A percentile compares a stretch with the other conserved stretches of the same genome.
These are phyloP conservation scores for Sycobia sp. DNA, from an alignment of 1,140 invertebrate genomes.

Conservation along the genomic window DNA sequence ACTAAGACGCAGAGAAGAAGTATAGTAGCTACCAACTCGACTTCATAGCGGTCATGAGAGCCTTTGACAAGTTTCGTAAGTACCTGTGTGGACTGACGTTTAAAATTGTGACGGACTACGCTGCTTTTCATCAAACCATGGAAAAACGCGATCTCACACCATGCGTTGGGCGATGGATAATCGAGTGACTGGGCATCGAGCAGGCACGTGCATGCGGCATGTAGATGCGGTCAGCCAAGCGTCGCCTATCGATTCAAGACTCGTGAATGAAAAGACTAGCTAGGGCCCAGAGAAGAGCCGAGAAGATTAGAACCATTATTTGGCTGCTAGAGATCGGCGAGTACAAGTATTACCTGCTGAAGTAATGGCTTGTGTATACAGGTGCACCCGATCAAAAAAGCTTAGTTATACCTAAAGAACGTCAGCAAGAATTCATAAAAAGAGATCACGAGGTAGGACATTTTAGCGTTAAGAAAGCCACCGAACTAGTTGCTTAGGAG, in stretches of 20 bases:
- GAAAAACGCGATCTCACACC: constrained; percentile 40
- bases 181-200: constrained; percentile 41
- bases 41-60: too few species aligned
- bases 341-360: constrained; percentile 15
- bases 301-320: constrained; percentile 6
- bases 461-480: not conserved
- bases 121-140: constrained; percentile 46
- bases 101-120: constrained; percentile 49
- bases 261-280: not conserved
- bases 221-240: constrained; percentile 46
- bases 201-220: constrained; percentile 40
- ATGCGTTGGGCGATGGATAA: constrained; percentile 47
- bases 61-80: constrained; percentile 50
- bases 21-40: too few species aligned
- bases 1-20: too few species aligned
- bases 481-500: not conserved
- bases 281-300: constrained; percentile 22
- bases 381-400: not conserved
- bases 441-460: too few species aligned
- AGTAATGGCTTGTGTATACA: constrained; percentile 29
- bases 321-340: not conserved
- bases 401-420: not conserved
- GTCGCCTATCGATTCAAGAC: constrained; percentile 8
- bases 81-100: constrained; percentile 53
- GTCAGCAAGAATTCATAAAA: not conserved